Conservation (phyloP, 2,113 vertebrate species). For the Cricetomys ansorgei region DNA sequence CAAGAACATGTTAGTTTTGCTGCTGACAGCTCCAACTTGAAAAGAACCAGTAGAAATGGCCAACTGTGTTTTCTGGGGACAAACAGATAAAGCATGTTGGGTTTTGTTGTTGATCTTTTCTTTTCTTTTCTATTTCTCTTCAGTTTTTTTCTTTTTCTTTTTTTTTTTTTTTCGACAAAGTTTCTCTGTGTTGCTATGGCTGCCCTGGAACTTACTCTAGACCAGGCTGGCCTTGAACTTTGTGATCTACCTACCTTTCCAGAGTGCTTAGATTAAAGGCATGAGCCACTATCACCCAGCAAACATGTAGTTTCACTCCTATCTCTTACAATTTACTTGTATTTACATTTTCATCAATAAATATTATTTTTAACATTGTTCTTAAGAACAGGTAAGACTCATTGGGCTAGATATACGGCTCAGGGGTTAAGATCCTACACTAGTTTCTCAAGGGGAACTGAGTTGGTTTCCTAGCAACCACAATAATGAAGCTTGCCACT, state of each 20-base stretch:
- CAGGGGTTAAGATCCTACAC: not conserved
- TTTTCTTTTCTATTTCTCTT: too few relatives aligned
- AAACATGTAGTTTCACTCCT: not conserved
- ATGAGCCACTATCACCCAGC: too few relatives aligned
- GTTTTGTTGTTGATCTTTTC: too few relatives aligned
- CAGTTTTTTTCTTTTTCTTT: too few relatives aligned
- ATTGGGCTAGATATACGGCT: not conserved
- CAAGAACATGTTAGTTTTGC: not conserved
- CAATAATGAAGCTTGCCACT: not conserved
- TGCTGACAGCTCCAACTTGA: not conserved
- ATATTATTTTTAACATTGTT: not conserved
- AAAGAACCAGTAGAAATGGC: not conserved
- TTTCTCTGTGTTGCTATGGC: too few relatives aligned
- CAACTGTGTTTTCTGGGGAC: not conserved
- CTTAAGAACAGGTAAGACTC: not conserved
- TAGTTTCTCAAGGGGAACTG: not conserved
- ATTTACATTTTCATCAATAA: not conserved
- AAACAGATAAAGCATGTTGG: not conserved
- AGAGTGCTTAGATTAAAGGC: too few relatives aligned
- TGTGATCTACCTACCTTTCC: too few relatives aligned
- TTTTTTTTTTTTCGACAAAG: too few relatives aligned
- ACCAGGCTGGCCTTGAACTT: too few relatives aligned
- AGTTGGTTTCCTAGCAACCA: not conserved
- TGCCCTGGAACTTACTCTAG: too few relatives aligned
- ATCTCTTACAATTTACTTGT: not conserved